Conservation (phyloP, 2,113 vertebrate species). For the Neopipo cinnamomea region DNA sequence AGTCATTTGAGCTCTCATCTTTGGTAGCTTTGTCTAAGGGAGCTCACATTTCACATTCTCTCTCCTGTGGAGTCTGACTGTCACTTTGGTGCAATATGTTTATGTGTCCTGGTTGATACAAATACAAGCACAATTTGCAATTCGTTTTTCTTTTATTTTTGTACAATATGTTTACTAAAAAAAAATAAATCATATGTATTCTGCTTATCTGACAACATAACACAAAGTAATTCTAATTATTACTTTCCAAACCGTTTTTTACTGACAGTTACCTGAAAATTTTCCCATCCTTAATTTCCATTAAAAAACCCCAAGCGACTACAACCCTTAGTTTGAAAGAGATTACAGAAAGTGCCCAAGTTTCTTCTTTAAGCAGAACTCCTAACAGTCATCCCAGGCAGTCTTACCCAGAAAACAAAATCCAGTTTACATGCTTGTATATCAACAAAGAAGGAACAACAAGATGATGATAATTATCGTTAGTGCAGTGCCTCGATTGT, state of each 20-base stretch:
- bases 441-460: slow-evolving; percentile 49
- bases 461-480: slow-evolving; percentile 24
- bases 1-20: neutral
- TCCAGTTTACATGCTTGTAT: slow-evolving; percentile 45
- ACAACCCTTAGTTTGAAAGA: neutral
- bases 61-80: neutral
- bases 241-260: neutral
- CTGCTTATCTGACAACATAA: neutral
- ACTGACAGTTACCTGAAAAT: neutral
- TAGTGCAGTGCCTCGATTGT: neutral
- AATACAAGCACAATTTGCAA: neutral
- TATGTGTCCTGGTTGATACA: neutral
- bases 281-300: neutral
- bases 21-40: neutral
- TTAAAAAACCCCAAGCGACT: neutral
- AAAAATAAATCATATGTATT: neutral
- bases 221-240: neutral
- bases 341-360: neutral
- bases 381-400: neutral
- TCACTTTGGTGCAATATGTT: neutral
- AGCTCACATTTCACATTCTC: neutral
- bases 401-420: slow-evolving; percentile 28
- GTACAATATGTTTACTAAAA: neutral
- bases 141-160: slow-evolving; percentile 22
- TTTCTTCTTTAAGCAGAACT: neutral